A percentile compares a stretch with the other conserved stretches of the same genome.
These are phyloP conservation scores for Cyclopterus lumpus DNA, from an alignment of 2,797 vertebrate genomes.

Conservation along the genomic window DNA sequence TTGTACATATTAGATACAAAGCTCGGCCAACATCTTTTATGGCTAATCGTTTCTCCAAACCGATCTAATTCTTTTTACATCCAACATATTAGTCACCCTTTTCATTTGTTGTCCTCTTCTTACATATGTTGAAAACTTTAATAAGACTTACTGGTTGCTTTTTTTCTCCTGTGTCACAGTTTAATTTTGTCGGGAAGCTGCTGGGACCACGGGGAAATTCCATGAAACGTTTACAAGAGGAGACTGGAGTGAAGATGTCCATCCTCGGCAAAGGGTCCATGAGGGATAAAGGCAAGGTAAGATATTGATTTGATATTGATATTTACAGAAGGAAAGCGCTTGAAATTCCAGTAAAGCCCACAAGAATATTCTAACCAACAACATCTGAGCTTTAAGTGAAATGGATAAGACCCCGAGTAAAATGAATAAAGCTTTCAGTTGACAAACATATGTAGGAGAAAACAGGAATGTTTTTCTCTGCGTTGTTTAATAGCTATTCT, in stretches of 20 bases:
- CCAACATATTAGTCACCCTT: conserved; percentile 14
- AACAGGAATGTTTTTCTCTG: conserved; percentile 35
- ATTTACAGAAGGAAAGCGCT: conserved; percentile 31
- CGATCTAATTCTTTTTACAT: conserved; percentile 47
- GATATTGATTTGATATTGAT: conserved; percentile 37
- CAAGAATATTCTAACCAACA: conserved; percentile 28
- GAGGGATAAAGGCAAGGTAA: conserved; percentile 99
- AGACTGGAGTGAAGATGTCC: conserved; percentile 99
- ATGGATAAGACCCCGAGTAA: conserved; percentile 45
- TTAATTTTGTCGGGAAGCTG: conserved; percentile 99
- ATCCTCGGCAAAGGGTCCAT: conserved; percentile 99
- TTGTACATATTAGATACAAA: not conserved
- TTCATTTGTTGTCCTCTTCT: conserved; percentile 17
- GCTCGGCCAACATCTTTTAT: conserved; percentile 33
- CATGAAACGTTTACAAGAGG: conserved; percentile 98
- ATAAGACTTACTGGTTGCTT: conserved; percentile 37
- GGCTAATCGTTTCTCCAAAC: conserved; percentile 53
- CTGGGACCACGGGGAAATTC: conserved; percentile 99
- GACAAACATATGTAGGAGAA: conserved; percentile 62
- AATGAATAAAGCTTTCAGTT: conserved; percentile 61
- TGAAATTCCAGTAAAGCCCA: conserved; percentile 30
- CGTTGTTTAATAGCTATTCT: conserved; percentile 64
- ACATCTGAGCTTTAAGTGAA: conserved; percentile 48
- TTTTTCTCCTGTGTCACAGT: conserved; percentile 85
- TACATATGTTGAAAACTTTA: conserved; percentile 23